These are phyloP conservation scores for Melanotaenia parkinsoni DNA, from an alignment of 2,797 vertebrate species.

Conservation along the genomic window DNA sequence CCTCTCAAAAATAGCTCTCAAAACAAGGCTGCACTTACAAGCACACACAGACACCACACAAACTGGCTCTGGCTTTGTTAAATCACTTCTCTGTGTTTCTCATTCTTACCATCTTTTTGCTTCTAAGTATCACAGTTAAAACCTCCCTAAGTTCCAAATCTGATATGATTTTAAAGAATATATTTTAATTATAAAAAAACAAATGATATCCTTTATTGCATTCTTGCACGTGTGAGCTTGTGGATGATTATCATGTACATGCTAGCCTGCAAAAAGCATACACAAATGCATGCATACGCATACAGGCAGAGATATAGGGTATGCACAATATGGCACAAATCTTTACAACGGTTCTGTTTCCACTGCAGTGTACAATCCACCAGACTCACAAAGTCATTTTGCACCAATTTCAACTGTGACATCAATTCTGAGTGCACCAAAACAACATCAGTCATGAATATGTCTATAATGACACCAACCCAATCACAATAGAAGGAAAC, in stretches of 20 bases:
- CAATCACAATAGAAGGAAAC: not conserved
- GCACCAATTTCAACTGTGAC: not conserved
- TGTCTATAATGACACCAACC: not conserved
- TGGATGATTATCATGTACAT: not conserved
- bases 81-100: conserved; percentile 27
- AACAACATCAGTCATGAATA: not conserved
- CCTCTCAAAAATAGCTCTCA: conserved; percentile 71
- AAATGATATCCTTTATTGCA: not conserved
- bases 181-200: not conserved
- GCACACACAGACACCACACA: conserved; percentile 37
- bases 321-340: not conserved
- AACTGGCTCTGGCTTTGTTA: conserved; percentile 38
- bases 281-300: not conserved
- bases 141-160: not conserved
- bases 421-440: not conserved
- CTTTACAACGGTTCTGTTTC: not conserved
- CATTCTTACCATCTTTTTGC: conserved; percentile 13
- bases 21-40: conserved; percentile 61
- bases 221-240: not conserved
- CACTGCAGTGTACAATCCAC: not conserved
- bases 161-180: not conserved
- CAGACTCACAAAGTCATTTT: not conserved
- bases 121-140: conserved; percentile 17
- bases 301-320: not conserved
- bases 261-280: not conserved